Evolutionary conservation across 2,113 vertebrate genomes (phyloP).

Genomic region (Lontra canadensis): DNA sequence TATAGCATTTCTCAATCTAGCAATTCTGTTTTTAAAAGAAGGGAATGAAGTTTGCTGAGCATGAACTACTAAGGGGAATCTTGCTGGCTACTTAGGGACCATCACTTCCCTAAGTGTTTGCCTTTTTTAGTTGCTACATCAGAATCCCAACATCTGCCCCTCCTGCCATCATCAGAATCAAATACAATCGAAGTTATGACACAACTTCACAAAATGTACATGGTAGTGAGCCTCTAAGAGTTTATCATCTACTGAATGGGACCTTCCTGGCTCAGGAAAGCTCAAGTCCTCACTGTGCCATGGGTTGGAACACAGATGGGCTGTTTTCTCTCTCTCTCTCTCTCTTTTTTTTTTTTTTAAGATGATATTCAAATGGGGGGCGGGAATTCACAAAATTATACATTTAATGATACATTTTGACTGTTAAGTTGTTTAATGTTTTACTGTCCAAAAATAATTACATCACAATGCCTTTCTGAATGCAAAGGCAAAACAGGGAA

Average conservation of each 20-base stretch:
- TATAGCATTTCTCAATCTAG: background rate
- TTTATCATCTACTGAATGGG: background rate
- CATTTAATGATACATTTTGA: background rate
- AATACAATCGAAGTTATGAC: background rate
- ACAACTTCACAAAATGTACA: background rate
- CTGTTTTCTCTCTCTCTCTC: no score
- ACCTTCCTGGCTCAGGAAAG: background rate
- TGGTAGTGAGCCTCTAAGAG: background rate
- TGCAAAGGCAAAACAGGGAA: background rate
- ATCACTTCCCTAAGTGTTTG: background rate
- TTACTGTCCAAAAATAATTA: background rate
- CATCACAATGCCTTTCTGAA: background rate
- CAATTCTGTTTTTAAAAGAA: slow-evolving; percentile 3
- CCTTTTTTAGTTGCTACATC: background rate
- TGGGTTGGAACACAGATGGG: background rate
- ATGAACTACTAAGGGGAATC: background rate
- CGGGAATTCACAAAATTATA: background rate
- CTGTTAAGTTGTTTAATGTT: background rate
- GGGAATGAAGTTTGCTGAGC: background rate
- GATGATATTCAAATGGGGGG: background rate
- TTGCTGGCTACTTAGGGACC: background rate
- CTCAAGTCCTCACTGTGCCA: background rate
- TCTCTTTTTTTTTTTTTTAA: background rate
- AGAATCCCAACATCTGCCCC: background rate
- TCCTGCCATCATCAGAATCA: background rate